Conservation (phyloP, 2,888 invertebrate species). For the Caenorhabditis sp. region DNA sequence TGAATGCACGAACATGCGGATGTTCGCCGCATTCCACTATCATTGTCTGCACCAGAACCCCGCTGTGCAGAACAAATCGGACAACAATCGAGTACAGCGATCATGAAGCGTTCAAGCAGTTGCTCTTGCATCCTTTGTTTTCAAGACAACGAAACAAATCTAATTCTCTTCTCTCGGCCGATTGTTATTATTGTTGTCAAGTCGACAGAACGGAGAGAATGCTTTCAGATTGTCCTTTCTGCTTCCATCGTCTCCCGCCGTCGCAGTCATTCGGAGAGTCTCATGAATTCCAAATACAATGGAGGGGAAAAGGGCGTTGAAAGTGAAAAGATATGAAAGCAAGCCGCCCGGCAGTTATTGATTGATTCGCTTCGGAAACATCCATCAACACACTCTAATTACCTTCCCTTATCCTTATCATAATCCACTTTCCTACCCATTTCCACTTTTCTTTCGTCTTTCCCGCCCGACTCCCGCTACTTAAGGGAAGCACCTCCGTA, state of each 20-base stretch:
- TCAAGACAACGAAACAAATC: neutral
- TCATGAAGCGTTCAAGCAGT: neutral
- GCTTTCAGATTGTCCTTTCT: slow-evolving; percentile 11
- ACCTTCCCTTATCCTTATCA: slow-evolving; percentile 52
- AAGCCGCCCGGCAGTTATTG: slow-evolving; percentile 31
- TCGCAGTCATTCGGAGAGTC: slow-evolving; percentile 32
- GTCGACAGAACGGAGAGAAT: too few species aligned
- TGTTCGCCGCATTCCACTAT: neutral
- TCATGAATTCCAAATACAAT: slow-evolving; percentile 32
- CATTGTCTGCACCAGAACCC: neutral
- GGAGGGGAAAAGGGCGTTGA: slow-evolving; percentile 26
- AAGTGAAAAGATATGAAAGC: slow-evolving; percentile 45
- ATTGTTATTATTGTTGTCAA: slow-evolving; percentile 5
- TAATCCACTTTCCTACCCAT: slow-evolving; percentile 34
- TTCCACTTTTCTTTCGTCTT: slow-evolving; percentile 1
- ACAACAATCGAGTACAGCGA: slow-evolving; percentile 6
- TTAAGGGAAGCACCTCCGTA: neutral
- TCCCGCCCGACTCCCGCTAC: slow-evolving; percentile 4
- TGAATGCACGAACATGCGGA: slow-evolving; percentile 3
- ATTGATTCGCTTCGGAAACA: slow-evolving; percentile 46
- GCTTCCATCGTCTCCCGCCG: slow-evolving; percentile 1
- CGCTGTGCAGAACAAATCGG: neutral
- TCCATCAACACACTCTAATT: slow-evolving; percentile 50
- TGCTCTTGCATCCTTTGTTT: slow-evolving; percentile 5
- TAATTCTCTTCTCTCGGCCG: too few species aligned